phyloP scores from a whole-genome alignment of 30 jellyfish, hydroid and myxozoan genomes.

The Calvadosia cruxmelitensis region DNA sequence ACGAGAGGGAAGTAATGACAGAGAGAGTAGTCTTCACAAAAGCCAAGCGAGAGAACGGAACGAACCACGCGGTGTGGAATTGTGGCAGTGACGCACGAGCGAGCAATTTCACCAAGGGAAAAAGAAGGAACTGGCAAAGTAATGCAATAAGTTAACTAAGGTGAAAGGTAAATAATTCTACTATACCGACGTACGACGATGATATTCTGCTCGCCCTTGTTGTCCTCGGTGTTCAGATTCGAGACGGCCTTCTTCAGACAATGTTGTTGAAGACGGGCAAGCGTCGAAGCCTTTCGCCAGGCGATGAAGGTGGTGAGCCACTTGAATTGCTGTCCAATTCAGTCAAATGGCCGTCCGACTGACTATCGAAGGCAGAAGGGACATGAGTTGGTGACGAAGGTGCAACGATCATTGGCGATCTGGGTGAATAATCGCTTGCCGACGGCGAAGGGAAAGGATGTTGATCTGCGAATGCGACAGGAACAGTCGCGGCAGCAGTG shows the following conservation, averaged over 20 bases:
- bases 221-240: too few species aligned
- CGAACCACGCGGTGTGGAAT: too few species aligned
- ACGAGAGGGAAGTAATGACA: too few species aligned
- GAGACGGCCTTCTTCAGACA: constrained; percentile 28
- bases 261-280: constrained; percentile 80
- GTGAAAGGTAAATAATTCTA: too few species aligned
- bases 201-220: too few species aligned
- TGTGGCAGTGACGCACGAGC: too few species aligned
- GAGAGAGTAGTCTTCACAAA: too few species aligned
- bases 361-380: not conserved
- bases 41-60: too few species aligned
- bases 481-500: not conserved
- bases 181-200: too few species aligned
- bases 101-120: too few species aligned
- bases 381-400: not conserved
- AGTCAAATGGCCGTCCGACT: not conserved
- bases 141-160: too few species aligned
- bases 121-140: too few species aligned
- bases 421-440: not conserved
- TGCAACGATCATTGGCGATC: not conserved
- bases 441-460: constrained; percentile 1
- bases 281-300: constrained; percentile 52
- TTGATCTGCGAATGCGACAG: not conserved
- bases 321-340: not conserved
- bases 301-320: not conserved